phyloP scores from a whole-genome alignment of 92 coral and sea anemone genomes.

The Bergia puertoricense region DNA sequence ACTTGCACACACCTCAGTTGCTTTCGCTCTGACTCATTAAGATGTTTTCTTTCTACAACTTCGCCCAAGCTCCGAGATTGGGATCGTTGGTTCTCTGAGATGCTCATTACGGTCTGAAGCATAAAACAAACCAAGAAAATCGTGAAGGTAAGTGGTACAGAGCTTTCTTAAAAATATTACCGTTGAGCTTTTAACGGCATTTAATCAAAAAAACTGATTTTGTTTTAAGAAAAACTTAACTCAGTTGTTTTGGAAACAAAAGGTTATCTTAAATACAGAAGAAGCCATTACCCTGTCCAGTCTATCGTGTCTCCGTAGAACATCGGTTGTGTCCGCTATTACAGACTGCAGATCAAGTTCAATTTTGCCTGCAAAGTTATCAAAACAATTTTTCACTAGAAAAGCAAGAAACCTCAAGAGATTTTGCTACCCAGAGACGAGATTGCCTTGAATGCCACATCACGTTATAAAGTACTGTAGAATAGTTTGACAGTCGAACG shows the following conservation, averaged over 20 bases:
- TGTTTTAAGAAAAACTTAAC: background rate
- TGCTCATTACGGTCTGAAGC: slow-evolving; percentile 58
- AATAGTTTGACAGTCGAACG: no score
- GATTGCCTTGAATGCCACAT: no score
- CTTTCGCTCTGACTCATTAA: slow-evolving; percentile 54
- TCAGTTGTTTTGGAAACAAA: background rate
- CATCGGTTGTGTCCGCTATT: slow-evolving; percentile 64
- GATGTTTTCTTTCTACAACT: slow-evolving; percentile 67
- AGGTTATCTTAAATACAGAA: background rate
- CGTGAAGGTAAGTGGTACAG: background rate
- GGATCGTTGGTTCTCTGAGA: slow-evolving; percentile 84
- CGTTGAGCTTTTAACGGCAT: no score
- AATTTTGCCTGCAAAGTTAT: slow-evolving; percentile 51
- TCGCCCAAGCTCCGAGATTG: slow-evolving; percentile 77
- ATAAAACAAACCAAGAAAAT: background rate
- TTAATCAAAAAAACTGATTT: no score
- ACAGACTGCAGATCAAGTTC: slow-evolving; percentile 70
- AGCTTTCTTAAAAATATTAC: no score
- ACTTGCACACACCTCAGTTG: slow-evolving; percentile 61
- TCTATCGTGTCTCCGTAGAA: slow-evolving; percentile 70
- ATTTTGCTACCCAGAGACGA: no score
- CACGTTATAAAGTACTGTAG: no score
- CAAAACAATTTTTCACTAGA: no score
- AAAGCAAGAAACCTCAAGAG: no score
- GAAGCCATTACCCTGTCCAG: slow-evolving; percentile 65